These are phyloP conservation scores for Himalopsyche anomala DNA, from an alignment of 2,888 invertebrate genomes.

Conservation along the genomic window DNA sequence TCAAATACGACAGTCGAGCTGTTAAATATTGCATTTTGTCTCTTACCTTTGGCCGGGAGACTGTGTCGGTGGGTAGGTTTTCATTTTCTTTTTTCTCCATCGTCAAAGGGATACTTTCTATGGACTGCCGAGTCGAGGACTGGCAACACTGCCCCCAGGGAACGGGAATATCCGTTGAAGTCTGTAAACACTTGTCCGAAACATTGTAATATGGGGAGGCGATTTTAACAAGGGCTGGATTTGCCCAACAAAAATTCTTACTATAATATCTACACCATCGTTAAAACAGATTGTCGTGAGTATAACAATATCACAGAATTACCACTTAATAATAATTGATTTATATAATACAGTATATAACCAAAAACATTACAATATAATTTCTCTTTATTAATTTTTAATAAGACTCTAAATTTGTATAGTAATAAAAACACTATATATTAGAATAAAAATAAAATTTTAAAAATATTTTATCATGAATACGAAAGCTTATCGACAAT, in stretches of 20 bases:
- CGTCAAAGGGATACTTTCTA: constrained; percentile 54
- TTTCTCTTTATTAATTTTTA: no score
- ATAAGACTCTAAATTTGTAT: no score
- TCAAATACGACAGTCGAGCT: constrained; percentile 28
- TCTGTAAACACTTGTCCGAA: constrained; percentile 57
- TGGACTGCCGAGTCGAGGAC: constrained; percentile 43
- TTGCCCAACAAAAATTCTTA: background rate
- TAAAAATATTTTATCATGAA: no score
- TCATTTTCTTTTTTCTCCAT: constrained; percentile 46
- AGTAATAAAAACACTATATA: no score
- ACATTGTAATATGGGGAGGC: constrained; percentile 46
- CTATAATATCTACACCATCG: background rate
- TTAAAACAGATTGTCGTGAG: background rate
- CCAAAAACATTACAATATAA: no score
- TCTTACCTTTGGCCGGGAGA: constrained; percentile 21
- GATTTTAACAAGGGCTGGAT: constrained; percentile 42
- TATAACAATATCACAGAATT: no score
- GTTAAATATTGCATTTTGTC: constrained; percentile 57
- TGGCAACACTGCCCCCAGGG: constrained; percentile 50
- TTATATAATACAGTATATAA: no score
- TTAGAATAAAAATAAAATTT: no score
- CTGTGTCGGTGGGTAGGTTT: background rate
- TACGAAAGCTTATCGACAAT: no score
- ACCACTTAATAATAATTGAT: no score
- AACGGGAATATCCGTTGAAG: constrained; percentile 50